A percentile compares a stretch with the other conserved stretches of the same genome.
phyloP scores from a whole-genome alignment of 2,113 vertebrate species.

The Plecotus auritus region DNA sequence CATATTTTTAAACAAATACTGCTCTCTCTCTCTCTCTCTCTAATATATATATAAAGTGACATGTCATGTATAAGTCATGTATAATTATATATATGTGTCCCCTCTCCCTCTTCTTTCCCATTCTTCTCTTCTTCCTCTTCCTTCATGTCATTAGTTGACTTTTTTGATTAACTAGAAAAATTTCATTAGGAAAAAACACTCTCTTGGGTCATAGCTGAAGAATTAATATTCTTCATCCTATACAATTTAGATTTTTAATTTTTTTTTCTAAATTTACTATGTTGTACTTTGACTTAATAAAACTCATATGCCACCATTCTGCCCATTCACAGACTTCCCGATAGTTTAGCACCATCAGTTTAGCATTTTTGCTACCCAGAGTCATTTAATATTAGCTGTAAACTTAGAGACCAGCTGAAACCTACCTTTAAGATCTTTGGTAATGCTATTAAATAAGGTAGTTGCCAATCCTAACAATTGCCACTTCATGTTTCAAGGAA shows the following conservation, averaged over 20 bases:
- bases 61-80: not conserved
- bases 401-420: not conserved
- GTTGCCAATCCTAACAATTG: not conserved
- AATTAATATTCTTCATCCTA: not conserved
- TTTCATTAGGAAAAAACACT: not conserved
- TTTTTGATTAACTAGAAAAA: not conserved
- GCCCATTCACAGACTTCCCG: not conserved
- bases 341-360: not conserved
- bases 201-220: not conserved
- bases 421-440: not conserved
- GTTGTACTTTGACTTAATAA: not conserved
- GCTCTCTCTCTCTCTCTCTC: not conserved
- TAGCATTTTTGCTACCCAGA: not conserved
- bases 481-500: not conserved
- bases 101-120: not conserved
- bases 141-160: not conserved
- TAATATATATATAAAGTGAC: not conserved
- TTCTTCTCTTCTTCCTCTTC: not conserved
- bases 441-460: not conserved
- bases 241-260: not conserved
- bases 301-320: not conserved
- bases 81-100: not conserved
- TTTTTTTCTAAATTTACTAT: not conserved
- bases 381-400: not conserved
- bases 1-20: not conserved